phyloP scores from a whole-genome alignment of 2,888 invertebrate species.

The Caenorhabditis doughertyi region DNA sequence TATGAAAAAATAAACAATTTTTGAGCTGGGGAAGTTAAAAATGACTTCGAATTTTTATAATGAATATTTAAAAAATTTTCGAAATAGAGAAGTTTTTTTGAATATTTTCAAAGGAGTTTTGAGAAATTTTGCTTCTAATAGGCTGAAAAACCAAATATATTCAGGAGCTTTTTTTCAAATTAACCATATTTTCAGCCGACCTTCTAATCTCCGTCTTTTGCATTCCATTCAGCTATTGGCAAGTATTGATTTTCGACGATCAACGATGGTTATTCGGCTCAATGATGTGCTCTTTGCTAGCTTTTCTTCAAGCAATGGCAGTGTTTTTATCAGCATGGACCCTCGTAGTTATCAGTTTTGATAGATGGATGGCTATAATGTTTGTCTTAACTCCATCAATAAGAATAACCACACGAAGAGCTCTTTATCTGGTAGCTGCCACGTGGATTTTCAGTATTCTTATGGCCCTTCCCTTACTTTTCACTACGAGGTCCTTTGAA shows the following conservation, averaged over 20 bases:
- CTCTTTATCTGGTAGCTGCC: constrained; percentile 76
- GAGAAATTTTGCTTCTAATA: not conserved
- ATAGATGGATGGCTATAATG: constrained; percentile 82
- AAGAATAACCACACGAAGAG: constrained; percentile 75
- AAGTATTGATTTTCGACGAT: constrained; percentile 83
- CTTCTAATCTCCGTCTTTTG: constrained; percentile 84
- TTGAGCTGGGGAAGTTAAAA: too few species aligned
- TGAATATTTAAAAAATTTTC: not conserved
- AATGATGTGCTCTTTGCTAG: constrained; percentile 83
- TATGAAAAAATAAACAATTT: too few species aligned
- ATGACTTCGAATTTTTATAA: too few species aligned
- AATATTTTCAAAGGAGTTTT: not conserved
- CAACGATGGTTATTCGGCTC: constrained; percentile 84
- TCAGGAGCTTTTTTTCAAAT: too few species aligned
- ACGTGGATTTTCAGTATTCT: constrained; percentile 80
- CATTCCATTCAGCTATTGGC: constrained; percentile 84
- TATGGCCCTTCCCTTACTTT: constrained; percentile 80
- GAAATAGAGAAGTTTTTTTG: not conserved
- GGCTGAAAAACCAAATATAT: not conserved
- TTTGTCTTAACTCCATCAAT: constrained; percentile 80
- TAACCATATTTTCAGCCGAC: constrained; percentile 83
- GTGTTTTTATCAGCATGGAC: constrained; percentile 84
- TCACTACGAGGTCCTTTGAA: constrained; percentile 70
- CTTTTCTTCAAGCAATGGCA: constrained; percentile 83
- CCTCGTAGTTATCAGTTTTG: constrained; percentile 84